phyloP scores from a whole-genome alignment of 2,113 vertebrate species.

The human region DNA sequence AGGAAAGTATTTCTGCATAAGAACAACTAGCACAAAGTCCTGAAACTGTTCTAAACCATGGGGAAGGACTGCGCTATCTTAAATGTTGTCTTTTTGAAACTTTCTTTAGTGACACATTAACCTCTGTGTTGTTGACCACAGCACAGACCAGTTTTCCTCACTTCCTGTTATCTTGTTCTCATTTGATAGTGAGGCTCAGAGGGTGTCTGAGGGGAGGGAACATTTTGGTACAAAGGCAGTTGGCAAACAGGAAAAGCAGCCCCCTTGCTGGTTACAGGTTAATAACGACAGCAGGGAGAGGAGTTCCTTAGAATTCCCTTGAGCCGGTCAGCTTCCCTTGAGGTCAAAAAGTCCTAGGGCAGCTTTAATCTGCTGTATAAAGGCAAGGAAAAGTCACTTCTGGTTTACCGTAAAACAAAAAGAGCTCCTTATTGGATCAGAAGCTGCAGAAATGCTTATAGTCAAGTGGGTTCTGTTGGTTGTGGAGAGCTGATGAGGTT shows the following conservation, averaged over 20 bases:
- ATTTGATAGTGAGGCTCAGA: conserved; percentile 43
- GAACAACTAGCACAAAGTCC: background rate
- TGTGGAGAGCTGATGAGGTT: background rate
- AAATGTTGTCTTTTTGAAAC: conserved; percentile 46
- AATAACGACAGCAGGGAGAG: conserved; percentile 30
- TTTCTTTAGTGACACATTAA: conserved; percentile 62
- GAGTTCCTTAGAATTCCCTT: background rate
- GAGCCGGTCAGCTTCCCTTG: conserved; percentile 24
- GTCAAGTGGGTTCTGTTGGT: background rate
- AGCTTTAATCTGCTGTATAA: conserved; percentile 53
- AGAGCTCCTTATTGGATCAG: background rate
- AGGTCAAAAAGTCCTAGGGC: conserved; percentile 50
- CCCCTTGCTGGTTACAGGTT: conserved; percentile 47
- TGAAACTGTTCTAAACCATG: background rate
- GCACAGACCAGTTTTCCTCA: conserved; percentile 58
- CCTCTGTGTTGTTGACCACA: conserved; percentile 45
- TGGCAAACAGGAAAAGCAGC: conserved; percentile 71
- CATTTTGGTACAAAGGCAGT: conserved; percentile 52
- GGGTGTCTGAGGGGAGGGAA: conserved; percentile 39
- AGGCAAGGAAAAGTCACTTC: conserved; percentile 32
- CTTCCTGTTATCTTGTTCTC: conserved; percentile 69
- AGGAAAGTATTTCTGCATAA: conserved; percentile 5
- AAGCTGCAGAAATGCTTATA: background rate
- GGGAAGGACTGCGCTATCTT: conserved; percentile 42
- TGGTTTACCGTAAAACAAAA: conserved; percentile 20